A percentile compares a stretch with the other conserved stretches of the same genome.
Conservation (phyloP, 1,140 invertebrate species). For the Papilio machaon region DNA sequence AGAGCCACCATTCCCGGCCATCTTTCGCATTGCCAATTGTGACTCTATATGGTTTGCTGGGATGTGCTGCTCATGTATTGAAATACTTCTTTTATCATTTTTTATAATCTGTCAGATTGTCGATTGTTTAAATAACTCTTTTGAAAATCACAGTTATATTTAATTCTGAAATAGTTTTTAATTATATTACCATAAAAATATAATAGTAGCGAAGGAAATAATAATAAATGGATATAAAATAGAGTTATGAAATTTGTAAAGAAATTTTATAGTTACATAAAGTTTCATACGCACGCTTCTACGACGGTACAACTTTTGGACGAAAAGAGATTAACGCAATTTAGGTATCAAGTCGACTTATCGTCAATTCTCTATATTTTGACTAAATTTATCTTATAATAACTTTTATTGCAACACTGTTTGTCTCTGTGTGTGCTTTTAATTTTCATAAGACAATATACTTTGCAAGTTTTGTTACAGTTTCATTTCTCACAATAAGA, state of each 20-base stretch:
- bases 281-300: background rate
- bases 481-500: slow-evolving; percentile 41
- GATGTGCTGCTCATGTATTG: slow-evolving; percentile 12
- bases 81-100: background rate
- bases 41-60: slow-evolving; percentile 41
- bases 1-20: slow-evolving; percentile 24
- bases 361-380: background rate
- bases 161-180: background rate
- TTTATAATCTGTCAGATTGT: background rate
- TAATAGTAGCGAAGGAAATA: no score
- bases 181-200: no score
- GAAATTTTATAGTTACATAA: no score
- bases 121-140: background rate
- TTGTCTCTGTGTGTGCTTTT: background rate
- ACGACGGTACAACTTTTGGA: background rate
- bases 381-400: background rate
- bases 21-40: slow-evolving; percentile 40
- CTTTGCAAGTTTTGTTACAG: background rate
- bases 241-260: no score
- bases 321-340: background rate
- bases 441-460: background rate
- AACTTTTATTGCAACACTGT: background rate
- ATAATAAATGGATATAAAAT: no score
- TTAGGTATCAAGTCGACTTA: background rate
- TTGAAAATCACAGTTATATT: background rate